Evolutionary conservation across 2,113 vertebrate species (phyloP), one percentile per base, ranked within the genome.

Genomic region (Gobio gobio): DNA sequence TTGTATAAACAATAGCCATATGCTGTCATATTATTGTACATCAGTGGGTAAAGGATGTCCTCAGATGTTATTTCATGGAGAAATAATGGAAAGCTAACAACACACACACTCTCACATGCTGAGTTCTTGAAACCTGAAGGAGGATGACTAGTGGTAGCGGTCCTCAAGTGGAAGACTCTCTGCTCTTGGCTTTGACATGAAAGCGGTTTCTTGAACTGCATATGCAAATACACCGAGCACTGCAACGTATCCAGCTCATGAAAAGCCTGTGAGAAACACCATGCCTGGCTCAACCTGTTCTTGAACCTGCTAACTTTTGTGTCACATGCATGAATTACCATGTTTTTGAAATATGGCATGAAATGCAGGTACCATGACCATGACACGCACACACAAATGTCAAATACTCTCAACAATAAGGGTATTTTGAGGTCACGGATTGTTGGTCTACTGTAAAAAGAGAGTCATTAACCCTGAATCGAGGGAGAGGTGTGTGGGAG

Each of bases 1-100:
- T 88, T 74, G 85, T 84, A 45, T 77, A 85, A 61, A 85, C 86
- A 86, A 89, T 85, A 76, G 86, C 86, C 87, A 86, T 79, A 83
- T 79, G 74, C 82, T 83, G 79, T 70, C 68, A 84, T 86, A 86
- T 84, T 88, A 86, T 86, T 86, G 74, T 84, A 86, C 87, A 88
- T 94, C 93, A 93, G 87, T 84, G 90, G 92, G 90, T 92, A 93
- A 91, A 93, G 88, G 86, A 91, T 92, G 91, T 93, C 93, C 92
- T 94, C 92, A 94, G 91, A 94, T 93, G 93, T 93, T 92, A 89
- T 93, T 94, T 93, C 92, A 93, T 92, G 90, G 92, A 94, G 91
- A 92, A 93, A 95, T 93, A 95, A 94, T 92, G 93, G 93, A 94
- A 93, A 82, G 49, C 80, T 82, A 82, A 70, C 79, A 70, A 82